phyloP scores from a whole-genome alignment of 2,113 vertebrate species.

The Hyperopisus bebe region DNA sequence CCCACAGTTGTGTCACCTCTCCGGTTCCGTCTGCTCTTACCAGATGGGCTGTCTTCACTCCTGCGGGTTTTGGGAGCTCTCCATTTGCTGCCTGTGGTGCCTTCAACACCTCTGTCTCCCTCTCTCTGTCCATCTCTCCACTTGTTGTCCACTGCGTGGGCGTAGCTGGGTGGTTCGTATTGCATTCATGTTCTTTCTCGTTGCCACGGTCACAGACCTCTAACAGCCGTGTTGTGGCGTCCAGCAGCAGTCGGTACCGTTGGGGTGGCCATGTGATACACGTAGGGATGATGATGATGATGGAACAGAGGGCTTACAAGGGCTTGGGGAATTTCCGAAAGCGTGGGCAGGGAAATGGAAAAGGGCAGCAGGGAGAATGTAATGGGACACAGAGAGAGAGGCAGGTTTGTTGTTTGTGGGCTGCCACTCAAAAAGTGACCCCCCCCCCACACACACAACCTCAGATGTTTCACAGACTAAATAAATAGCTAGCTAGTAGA shows the following conservation, averaged over 20 bases:
- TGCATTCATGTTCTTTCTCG: neutral
- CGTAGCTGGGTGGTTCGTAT: neutral
- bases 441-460: too few relatives aligned
- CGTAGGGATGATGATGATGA: neutral
- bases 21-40: neutral
- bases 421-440: neutral
- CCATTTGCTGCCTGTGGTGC: neutral
- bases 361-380: neutral
- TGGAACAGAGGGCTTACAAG: neutral
- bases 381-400: neutral
- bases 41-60: constrained; percentile 1
- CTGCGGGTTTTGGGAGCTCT: neutral
- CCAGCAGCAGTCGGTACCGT: neutral
- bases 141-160: neutral
- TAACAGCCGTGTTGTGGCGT: neutral
- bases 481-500: neutral
- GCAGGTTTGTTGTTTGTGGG: neutral
- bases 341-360: neutral
- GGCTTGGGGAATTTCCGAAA: neutral
- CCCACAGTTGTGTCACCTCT: constrained; percentile 3
- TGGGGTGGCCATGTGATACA: neutral
- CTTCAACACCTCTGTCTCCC: neutral
- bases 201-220: neutral
- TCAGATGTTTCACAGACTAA: neutral
- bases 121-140: neutral